These are phyloP conservation scores for Tragelaphus strepsiceros DNA, from an alignment of 2,113 vertebrate species.

Conservation along the genomic window DNA sequence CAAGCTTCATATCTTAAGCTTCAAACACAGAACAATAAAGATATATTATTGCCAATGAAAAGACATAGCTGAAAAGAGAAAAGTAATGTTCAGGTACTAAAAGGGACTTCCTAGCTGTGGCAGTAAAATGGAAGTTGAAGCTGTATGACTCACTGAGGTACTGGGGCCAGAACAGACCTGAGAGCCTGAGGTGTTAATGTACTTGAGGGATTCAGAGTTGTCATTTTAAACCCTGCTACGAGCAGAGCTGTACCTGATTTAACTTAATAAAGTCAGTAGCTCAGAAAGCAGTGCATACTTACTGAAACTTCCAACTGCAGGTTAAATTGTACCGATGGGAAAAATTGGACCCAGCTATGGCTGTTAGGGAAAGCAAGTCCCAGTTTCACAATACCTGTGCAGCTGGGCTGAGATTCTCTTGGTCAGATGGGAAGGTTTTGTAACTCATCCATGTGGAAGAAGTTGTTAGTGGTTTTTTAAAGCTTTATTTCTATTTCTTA, in stretches of 20 bases:
- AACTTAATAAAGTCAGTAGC: background rate
- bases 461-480: background rate
- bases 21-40: background rate
- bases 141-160: background rate
- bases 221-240: background rate
- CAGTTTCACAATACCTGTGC: background rate
- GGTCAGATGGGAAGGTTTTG: background rate
- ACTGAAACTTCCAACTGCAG: background rate
- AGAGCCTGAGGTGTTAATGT: background rate
- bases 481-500: background rate
- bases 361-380: background rate
- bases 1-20: background rate
- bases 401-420: background rate
- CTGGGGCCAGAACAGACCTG: background rate
- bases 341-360: background rate
- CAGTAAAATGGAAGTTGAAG: background rate
- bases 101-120: background rate
- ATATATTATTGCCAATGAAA: background rate
- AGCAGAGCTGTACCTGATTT: background rate
- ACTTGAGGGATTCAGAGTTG: background rate
- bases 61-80: background rate
- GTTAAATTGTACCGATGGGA: background rate
- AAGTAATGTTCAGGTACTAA: background rate
- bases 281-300: background rate
- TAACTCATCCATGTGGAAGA: background rate